Evolutionary conservation across 2,888 invertebrate genomes (phyloP).

Genomic region (Pocota personata): DNA sequence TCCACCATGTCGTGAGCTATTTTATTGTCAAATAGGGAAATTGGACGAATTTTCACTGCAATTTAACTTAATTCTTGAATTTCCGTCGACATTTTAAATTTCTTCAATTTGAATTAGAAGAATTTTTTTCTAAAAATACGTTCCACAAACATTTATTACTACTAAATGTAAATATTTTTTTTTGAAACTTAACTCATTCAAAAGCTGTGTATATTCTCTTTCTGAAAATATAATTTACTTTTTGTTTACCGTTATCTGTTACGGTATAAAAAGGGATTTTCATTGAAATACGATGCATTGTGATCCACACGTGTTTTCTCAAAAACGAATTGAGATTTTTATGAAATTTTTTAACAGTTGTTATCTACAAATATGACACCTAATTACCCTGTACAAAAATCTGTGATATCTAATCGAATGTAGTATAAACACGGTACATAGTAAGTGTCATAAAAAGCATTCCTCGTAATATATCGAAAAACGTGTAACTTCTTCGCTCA

Average conservation of each 20-base stretch:
- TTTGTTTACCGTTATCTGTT: neutral
- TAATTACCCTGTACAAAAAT: neutral
- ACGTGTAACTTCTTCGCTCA: slow-evolving; percentile 10
- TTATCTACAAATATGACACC: neutral
- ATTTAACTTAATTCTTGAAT: slow-evolving; percentile 18
- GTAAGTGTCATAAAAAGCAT: neutral
- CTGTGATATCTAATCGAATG: no score
- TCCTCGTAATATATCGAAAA: neutral
- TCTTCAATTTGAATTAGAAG: neutral
- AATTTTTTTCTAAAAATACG: neutral
- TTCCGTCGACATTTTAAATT: slow-evolving; percentile 17
- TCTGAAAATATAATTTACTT: neutral
- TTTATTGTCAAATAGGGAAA: neutral
- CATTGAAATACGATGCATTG: neutral
- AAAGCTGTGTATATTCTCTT: neutral
- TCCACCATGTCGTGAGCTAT: neutral
- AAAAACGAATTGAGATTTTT: neutral
- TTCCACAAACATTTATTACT: slow-evolving; percentile 2
- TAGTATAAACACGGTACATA: no score
- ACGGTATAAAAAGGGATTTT: neutral
- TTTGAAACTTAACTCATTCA: neutral
- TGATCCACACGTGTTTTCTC: neutral
- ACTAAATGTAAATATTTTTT: neutral
- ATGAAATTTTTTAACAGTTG: neutral
- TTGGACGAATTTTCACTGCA: slow-evolving; percentile 11